These are phyloP conservation scores for Turritopsis dohrnii DNA, from an alignment of 30 jellyfish, hydroid and myxozoan genomes.

Conservation along the genomic window DNA sequence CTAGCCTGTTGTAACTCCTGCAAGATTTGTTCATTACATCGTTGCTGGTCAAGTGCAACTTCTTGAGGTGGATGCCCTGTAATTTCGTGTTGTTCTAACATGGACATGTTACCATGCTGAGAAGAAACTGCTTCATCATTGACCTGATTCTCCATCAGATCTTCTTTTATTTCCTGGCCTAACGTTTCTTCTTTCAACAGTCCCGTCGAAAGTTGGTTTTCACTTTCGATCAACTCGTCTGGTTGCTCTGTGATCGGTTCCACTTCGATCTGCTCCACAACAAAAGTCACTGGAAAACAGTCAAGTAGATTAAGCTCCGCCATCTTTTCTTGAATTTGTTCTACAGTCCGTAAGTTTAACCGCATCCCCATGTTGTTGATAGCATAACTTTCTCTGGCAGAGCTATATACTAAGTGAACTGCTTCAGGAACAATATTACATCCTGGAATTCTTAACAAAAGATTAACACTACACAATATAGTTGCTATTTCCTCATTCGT, in stretches of 20 bases:
- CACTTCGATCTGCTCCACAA: background rate
- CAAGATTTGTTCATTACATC: background rate
- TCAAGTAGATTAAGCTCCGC: background rate
- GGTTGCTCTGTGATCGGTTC: no score
- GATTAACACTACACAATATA: background rate
- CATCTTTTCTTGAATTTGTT: background rate
- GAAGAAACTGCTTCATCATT: background rate
- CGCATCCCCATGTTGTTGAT: constrained; percentile 9
- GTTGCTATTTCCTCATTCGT: background rate
- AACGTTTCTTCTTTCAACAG: background rate
- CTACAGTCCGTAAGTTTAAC: background rate
- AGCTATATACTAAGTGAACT: background rate
- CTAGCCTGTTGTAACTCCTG: background rate
- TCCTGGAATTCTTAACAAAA: background rate
- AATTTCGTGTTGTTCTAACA: background rate
- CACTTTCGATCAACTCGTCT: no score
- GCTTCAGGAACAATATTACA: background rate
- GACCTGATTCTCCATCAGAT: background rate
- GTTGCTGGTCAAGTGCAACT: background rate
- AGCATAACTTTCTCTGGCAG: constrained; percentile 6
- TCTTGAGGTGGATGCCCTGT: background rate
- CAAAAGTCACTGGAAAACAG: background rate
- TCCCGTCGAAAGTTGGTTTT: background rate
- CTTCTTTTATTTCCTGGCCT: background rate
- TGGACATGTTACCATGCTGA: background rate